Conservation (phyloP, 2,113 vertebrate species). For the Pipra filicauda region DNA sequence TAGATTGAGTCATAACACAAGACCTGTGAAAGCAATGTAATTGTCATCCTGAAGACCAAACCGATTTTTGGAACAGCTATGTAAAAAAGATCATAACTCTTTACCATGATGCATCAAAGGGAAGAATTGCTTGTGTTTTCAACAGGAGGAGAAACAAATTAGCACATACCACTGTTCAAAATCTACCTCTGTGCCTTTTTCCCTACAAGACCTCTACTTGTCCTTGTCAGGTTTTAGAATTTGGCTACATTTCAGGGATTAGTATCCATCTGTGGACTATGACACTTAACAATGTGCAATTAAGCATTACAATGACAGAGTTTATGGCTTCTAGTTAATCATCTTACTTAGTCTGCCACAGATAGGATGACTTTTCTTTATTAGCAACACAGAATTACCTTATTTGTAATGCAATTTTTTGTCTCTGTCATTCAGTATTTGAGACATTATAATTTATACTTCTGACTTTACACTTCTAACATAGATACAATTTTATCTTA, state of each 20-base stretch:
- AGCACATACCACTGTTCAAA: neutral
- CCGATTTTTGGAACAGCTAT: neutral
- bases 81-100: neutral
- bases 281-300: neutral
- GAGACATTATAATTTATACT: neutral
- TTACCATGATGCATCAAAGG: neutral
- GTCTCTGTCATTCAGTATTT: neutral
- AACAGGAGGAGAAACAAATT: neutral
- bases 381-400: neutral
- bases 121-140: neutral
- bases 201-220: neutral
- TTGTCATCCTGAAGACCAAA: neutral
- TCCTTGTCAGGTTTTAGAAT: neutral
- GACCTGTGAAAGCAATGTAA: neutral
- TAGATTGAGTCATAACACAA: neutral
- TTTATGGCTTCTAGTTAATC: neutral
- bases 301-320: neutral
- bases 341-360: neutral
- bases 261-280: neutral
- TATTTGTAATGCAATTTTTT: neutral
- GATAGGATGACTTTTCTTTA: neutral
- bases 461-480: neutral
- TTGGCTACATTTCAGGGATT: neutral
- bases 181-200: neutral
- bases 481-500: neutral